Percentiles rank a stretch among this genome's conserved stretches.
phyloP scores from a whole-genome alignment of 2,888 invertebrate genomes.

The Pyrrhia umbra region DNA sequence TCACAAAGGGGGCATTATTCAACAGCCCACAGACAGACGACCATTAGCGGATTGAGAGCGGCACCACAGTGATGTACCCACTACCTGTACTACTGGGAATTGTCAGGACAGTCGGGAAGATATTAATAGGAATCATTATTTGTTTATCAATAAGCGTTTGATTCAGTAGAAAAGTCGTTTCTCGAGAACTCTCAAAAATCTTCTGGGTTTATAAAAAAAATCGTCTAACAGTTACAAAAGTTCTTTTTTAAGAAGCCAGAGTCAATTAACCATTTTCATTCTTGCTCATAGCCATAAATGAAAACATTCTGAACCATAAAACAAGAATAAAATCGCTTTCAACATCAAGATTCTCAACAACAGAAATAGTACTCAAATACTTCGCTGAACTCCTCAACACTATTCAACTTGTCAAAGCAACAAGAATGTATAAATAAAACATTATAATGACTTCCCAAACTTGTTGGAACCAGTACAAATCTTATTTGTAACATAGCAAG shows the following conservation, averaged over 20 bases:
- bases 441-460: conserved; percentile 50
- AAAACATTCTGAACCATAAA: background rate
- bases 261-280: background rate
- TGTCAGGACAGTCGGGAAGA: background rate
- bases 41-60: conserved; percentile 63
- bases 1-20: conserved; percentile 57
- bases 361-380: conserved; percentile 6
- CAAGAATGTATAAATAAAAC: conserved; percentile 52
- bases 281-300: background rate
- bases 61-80: conserved; percentile 14
- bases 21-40: conserved; percentile 39
- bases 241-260: too few species aligned
- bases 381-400: conserved; percentile 27
- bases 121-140: background rate
- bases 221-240: background rate
- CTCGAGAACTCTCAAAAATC: too few species aligned
- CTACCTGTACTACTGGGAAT: conserved; percentile 25
- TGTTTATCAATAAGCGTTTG: background rate
- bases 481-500: conserved; percentile 58
- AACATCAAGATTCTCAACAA: background rate
- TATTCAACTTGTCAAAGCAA: conserved; percentile 43
- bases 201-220: too few species aligned
- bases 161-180: too few species aligned
- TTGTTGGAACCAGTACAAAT: conserved; percentile 55
- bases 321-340: background rate